phyloP scores from a whole-genome alignment of 2,888 invertebrate species.

The Polydrusus cervinus region DNA sequence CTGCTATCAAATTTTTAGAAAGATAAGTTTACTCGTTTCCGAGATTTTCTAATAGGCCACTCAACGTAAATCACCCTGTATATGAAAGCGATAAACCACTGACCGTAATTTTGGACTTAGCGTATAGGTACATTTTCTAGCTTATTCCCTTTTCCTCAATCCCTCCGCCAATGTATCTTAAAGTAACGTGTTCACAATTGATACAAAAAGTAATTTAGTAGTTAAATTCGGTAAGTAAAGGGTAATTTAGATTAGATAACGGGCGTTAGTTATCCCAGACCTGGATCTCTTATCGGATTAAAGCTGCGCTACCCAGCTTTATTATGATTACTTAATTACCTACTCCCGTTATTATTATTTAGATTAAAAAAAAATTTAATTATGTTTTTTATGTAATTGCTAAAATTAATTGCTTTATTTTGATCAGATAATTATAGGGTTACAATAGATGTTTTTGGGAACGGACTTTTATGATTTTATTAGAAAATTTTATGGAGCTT shows the following conservation, averaged over 20 bases:
- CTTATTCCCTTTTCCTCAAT: no score
- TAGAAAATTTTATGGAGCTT: conserved; percentile 18
- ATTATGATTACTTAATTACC: conserved; percentile 43
- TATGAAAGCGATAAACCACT: no score
- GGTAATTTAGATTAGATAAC: conserved; percentile 52
- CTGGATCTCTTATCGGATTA: conserved; percentile 49
- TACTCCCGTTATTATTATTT: conserved; percentile 11
- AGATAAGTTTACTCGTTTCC: no score
- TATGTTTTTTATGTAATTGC: conserved; percentile 7
- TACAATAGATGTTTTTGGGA: conserved; percentile 16
- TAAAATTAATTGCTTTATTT: conserved; percentile 19
- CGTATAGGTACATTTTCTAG: no score
- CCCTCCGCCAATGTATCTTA: conserved; percentile 1
- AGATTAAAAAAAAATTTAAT: conserved; percentile 16
- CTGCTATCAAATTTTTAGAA: no score
- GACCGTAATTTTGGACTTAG: no score
- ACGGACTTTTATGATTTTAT: conserved; percentile 8
- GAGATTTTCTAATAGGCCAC: no score
- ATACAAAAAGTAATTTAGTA: conserved; percentile 46
- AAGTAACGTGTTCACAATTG: conserved; percentile 35
- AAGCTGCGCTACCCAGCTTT: conserved; percentile 32
- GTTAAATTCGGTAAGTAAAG: conserved; percentile 49
- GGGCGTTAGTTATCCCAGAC: conserved; percentile 37
- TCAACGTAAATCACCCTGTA: no score
- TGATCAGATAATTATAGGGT: conserved; percentile 11